Base-by-base conservation (phyloP, 2,888 invertebrate genomes). In the Cosmia trapezina region DNA sequence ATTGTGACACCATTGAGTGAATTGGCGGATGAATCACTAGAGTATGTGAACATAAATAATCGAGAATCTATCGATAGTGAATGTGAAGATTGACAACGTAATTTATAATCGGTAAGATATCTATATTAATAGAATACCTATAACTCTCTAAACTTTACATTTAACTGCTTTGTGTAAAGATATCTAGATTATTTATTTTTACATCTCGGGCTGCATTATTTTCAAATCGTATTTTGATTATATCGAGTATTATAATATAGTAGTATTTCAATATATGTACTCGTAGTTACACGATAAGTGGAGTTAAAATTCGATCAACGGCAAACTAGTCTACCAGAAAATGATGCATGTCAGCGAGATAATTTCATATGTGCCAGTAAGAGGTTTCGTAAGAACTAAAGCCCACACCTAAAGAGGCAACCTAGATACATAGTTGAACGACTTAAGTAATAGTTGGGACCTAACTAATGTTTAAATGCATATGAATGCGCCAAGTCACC, bases 381-480 rank as follows among this genome's bases (percentile, higher is more conserved):
- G 54, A 71, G 56, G 57, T 89, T 87, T 90, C 81, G 80, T 84
- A 88, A 91, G 82, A 86, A 45, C 47, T 73, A 80, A 88, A 82
- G 82, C 88, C 88, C 87, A 86, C 90, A 86, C 87, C 85, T 75
- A 83, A 82, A 80, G 67, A 76, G 83, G 54, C 80, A 89, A 89
- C 91, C 92, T 76, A 92, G 86, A 87, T 92, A 86, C 91, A 92
- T 90, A 89, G 87, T 84, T 86, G 81, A 91, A 87, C 84, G 74
- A 88, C 87, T 89, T 89, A 78, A 75, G 87, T 85, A 89, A 90
- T 86, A 81, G 76, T 80, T 78, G 62, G 71, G 74, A 78, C 72
- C 81, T 83, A 77, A 75, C 51, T 62, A 37, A 68, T 70, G 66
- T 65, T 72, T 70, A 70, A 75, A 66, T 73, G 73, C 73, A 77